Evolutionary conservation across 2,797 vertebrate species (phyloP).

Genomic region (Schizothorax lantsangensis): DNA sequence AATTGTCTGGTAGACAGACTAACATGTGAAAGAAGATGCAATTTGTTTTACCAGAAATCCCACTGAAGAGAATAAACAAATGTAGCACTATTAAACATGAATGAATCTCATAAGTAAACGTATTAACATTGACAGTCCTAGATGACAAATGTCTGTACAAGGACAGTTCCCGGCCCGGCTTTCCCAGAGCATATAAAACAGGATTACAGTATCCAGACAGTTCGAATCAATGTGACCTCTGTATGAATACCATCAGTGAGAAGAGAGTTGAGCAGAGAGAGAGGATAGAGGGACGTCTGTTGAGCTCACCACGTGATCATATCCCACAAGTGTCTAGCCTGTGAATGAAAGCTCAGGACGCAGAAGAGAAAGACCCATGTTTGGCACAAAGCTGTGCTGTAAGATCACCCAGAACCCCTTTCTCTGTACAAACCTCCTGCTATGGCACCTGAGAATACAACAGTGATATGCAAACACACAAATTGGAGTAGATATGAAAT

Average conservation of each 20-base stretch:
- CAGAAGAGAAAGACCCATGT: slow-evolving; percentile 68
- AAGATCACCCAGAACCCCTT: slow-evolving; percentile 71
- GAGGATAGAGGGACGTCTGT: slow-evolving; percentile 35
- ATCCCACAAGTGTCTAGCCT: slow-evolving; percentile 54
- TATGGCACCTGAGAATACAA: slow-evolving; percentile 65
- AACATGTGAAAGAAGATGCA: neutral
- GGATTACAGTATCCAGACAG: slow-evolving; percentile 65
- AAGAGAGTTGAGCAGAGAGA: slow-evolving; percentile 46
- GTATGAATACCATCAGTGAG: slow-evolving; percentile 54
- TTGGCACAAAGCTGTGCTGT: slow-evolving; percentile 63
- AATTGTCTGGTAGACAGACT: neutral
- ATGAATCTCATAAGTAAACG: slow-evolving; percentile 27
- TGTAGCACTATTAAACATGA: neutral
- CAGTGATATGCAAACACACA: neutral
- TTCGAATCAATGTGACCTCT: slow-evolving; percentile 56
- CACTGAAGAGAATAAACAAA: neutral
- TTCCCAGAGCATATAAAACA: slow-evolving; percentile 60
- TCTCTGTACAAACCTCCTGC: slow-evolving; percentile 71
- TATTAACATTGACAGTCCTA: slow-evolving; percentile 29
- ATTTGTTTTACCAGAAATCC: neutral
- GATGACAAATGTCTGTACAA: slow-evolving; percentile 51
- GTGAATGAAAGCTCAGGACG: slow-evolving; percentile 65
- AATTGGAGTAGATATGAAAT: neutral
- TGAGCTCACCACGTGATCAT: slow-evolving; percentile 28
- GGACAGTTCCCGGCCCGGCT: slow-evolving; percentile 44